These are phyloP conservation scores for Carduelis carduelis DNA, from an alignment of 2,797 vertebrate genomes.

Conservation along the genomic window DNA sequence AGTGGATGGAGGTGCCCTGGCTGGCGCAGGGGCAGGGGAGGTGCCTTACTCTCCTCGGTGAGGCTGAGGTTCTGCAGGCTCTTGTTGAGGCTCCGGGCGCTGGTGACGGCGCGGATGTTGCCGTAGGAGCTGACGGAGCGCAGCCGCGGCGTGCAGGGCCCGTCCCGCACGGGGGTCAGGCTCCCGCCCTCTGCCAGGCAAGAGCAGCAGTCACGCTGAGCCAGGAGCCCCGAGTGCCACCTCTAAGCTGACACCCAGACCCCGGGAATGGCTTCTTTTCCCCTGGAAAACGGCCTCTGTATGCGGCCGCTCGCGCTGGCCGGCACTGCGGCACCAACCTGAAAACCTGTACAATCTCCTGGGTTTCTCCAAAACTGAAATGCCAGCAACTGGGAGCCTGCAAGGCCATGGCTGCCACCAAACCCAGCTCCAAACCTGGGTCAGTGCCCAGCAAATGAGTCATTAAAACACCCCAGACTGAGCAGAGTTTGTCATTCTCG, in stretches of 20 bases:
- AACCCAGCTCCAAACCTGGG: fast-evolving
- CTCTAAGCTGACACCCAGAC: no score
- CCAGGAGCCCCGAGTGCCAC: no score
- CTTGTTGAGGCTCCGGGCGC: conserved; percentile 91
- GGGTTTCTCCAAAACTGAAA: no score
- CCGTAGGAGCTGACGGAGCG: conserved; percentile 96
- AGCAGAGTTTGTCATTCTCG: fast-evolving
- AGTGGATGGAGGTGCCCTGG: no score
- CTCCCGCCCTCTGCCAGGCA: conserved; percentile 83
- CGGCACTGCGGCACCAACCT: no score
- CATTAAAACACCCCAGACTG: fast-evolving
- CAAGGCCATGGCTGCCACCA: not conserved
- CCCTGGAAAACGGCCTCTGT: no score
- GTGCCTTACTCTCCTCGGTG: conserved; percentile 85
- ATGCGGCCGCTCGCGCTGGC: fast-evolving
- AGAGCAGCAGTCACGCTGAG: not conserved
- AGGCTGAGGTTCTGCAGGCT: conserved; percentile 97
- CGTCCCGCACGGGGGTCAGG: conserved; percentile 89
- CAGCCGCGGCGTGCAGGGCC: conserved; percentile 88
- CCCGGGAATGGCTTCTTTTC: no score
- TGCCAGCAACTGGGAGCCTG: no score
- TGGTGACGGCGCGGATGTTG: conserved; percentile 92
- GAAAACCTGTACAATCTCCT: no score
- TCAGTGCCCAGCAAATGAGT: fast-evolving
- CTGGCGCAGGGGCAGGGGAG: not conserved